These are phyloP conservation scores for Ciconia maguari DNA, from an alignment of 2,113 vertebrate genomes.

Conservation along the genomic window DNA sequence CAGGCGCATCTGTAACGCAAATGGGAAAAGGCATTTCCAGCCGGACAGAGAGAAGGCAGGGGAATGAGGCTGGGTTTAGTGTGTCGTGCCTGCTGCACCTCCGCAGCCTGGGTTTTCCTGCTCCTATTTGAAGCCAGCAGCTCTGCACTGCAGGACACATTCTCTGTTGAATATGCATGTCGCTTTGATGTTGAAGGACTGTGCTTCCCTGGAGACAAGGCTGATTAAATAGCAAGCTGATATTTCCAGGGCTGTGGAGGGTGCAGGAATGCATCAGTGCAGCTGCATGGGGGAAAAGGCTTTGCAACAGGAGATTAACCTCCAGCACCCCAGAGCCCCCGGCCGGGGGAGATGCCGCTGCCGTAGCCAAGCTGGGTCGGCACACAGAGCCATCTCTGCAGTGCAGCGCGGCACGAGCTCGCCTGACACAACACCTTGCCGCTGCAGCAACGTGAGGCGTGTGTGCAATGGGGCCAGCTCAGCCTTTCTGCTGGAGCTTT, in stretches of 20 bases:
- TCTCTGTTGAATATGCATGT: slow-evolving; percentile 47
- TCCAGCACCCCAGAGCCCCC: rapidly evolving
- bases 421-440: rapidly evolving
- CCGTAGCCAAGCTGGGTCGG: rapidly evolving
- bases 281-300: neutral
- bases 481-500: neutral
- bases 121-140: neutral
- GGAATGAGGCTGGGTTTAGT: neutral
- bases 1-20: neutral
- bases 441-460: rapidly evolving
- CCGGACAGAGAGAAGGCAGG: neutral
- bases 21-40: neutral
- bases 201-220: neutral
- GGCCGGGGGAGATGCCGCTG: neutral
- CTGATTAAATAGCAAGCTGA: slow-evolving; percentile 4
- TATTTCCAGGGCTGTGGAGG: neutral
- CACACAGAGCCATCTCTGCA: rapidly evolving
- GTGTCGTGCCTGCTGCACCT: neutral
- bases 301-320: neutral
- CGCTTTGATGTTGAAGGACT: slow-evolving; percentile 39
- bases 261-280: neutral
- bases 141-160: neutral
- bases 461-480: neutral
- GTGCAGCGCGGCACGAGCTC: rapidly evolving
- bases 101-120: neutral